phyloP scores from a whole-genome alignment of 2,888 invertebrate genomes.

The Aethes cnicana region DNA sequence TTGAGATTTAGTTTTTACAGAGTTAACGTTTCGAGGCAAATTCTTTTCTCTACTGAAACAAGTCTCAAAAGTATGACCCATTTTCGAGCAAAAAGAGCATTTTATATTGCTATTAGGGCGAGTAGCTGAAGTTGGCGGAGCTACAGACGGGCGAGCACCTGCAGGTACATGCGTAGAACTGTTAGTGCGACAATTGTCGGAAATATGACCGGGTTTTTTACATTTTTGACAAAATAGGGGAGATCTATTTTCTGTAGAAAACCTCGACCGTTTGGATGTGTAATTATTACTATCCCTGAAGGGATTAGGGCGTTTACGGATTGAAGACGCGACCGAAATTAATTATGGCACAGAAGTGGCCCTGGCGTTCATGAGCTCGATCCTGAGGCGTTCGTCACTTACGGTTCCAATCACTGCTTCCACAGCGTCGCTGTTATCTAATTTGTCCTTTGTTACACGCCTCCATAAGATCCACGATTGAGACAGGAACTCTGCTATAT shows the following conservation, averaged over 20 bases:
- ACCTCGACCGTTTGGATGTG: constrained; percentile 32
- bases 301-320: constrained; percentile 32
- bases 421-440: constrained; percentile 36
- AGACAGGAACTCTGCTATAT: constrained; percentile 41
- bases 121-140: constrained; percentile 9
- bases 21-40: too few relatives aligned
- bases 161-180: constrained; percentile 1
- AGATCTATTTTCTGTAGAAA: constrained; percentile 15
- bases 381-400: constrained; percentile 38
- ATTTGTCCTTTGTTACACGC: constrained; percentile 39
- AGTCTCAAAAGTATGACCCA: background rate
- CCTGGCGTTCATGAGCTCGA: constrained; percentile 39
- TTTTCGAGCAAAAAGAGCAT: constrained; percentile 5
- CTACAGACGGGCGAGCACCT: background rate
- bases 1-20: too few relatives aligned
- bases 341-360: constrained; percentile 38
- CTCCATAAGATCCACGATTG: constrained; percentile 42
- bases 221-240: constrained; percentile 30
- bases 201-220: constrained; percentile 33
- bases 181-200: constrained; percentile 34
- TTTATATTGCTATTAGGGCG: constrained; percentile 31
- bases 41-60: background rate
- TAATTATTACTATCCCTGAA: too few relatives aligned
- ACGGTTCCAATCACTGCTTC: constrained; percentile 42
- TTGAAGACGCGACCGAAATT: constrained; percentile 40